Conservation (phyloP, 37 sponge, comb jelly and placozoan species). For the Bolinopsis microptera region DNA sequence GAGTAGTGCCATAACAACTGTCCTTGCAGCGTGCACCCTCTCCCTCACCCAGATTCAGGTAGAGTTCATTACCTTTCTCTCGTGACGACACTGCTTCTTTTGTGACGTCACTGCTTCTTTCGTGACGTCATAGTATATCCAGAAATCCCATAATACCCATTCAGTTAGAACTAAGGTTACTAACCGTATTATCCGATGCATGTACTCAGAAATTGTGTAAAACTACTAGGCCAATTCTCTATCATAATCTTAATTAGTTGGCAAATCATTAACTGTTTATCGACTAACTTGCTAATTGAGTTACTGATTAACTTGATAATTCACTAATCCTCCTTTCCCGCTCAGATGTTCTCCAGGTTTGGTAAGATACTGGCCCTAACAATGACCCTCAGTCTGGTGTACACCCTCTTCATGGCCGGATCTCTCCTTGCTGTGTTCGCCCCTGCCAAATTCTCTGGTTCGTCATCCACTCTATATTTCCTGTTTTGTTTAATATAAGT, state of each 20-base stretch:
- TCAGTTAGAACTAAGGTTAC: too few relatives aligned
- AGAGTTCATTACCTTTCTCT: neutral
- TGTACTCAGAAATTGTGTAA: too few relatives aligned
- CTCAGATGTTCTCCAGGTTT: conserved; percentile 75
- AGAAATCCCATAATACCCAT: too few relatives aligned
- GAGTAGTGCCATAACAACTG: conserved; percentile 83
- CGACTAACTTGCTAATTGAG: too few relatives aligned
- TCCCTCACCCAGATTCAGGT: conserved; percentile 66
- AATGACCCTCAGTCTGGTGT: conserved; percentile 72
- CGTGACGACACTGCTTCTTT: neutral
- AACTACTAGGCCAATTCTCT: too few relatives aligned
- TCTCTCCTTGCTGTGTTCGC: conserved; percentile 50
- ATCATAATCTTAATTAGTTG: too few relatives aligned
- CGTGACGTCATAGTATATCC: too few relatives aligned
- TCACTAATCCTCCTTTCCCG: neutral
- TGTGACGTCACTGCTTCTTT: neutral
- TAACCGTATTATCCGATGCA: too few relatives aligned
- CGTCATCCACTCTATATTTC: neutral
- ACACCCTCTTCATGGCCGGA: conserved; percentile 68
- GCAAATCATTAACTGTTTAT: too few relatives aligned
- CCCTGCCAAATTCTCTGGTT: conserved; percentile 20
- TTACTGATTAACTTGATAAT: too few relatives aligned
- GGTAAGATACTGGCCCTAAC: conserved; percentile 80
- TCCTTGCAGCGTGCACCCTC: conserved; percentile 78
- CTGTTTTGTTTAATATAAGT: too few relatives aligned